phyloP scores from a whole-genome alignment of 2,888 invertebrate genomes.

The Hirtodrosophila confusa region DNA sequence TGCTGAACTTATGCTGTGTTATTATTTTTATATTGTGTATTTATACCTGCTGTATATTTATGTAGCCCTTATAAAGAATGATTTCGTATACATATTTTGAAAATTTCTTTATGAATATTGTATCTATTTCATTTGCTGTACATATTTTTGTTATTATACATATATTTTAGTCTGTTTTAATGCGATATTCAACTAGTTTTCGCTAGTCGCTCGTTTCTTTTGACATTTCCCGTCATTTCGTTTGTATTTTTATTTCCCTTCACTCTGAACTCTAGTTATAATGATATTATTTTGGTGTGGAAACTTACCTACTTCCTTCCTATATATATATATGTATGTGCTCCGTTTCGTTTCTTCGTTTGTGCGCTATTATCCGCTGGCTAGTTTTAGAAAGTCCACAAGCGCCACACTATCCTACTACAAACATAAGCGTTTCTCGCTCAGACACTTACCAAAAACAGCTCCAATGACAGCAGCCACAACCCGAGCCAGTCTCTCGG shows the following conservation, averaged over 20 bases:
- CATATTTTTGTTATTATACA: background rate
- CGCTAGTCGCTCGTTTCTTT: background rate
- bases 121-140: background rate
- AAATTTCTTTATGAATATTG: background rate
- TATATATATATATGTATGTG: conserved; percentile 5
- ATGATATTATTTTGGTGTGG: conserved; percentile 17
- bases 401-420: conserved; percentile 81
- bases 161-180: background rate
- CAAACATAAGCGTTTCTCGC: conserved; percentile 81
- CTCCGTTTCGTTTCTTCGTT: conserved; percentile 51
- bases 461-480: conserved; percentile 64
- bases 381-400: conserved; percentile 81
- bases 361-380: conserved; percentile 68
- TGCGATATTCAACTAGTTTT: conserved; percentile 1
- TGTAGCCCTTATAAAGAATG: too few species aligned
- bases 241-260: conserved; percentile 5
- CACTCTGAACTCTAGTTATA: conserved; percentile 3
- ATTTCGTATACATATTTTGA: background rate
- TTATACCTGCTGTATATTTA: too few species aligned
- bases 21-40: background rate
- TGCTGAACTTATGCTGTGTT: conserved; percentile 9
- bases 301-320: conserved; percentile 35
- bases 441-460: conserved; percentile 80
- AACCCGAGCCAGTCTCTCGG: conserved; percentile 68
- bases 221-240: too few species aligned